A percentile compares a stretch with the other conserved stretches of the same genome.
phyloP scores from a whole-genome alignment of 1,140 invertebrate species.

The Acromyrmex charruanus region DNA sequence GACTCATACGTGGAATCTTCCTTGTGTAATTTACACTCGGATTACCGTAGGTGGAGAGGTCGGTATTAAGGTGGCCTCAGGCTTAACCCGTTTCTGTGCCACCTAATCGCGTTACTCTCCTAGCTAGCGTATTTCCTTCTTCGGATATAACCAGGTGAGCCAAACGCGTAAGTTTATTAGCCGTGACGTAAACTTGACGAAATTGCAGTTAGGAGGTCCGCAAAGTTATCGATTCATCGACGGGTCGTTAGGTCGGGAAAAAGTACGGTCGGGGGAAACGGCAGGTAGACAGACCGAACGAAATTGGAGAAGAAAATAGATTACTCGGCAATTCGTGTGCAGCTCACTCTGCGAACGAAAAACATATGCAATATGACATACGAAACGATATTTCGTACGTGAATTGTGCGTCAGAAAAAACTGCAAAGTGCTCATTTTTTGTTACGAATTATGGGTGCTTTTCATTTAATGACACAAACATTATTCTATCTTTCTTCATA shows the following conservation, averaged over 20 bases:
- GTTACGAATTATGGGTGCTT: not conserved
- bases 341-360: not conserved
- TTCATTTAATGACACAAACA: too few relatives aligned
- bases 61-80: constrained; percentile 30
- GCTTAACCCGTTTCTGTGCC: constrained; percentile 49
- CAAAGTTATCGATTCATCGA: constrained; percentile 42
- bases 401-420: not conserved
- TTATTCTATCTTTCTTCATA: too few relatives aligned
- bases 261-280: constrained; percentile 1
- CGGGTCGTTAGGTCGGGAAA: constrained; percentile 23
- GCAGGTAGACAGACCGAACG: constrained; percentile 1
- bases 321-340: constrained; percentile 17
- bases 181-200: constrained; percentile 30
- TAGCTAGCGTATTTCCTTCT: constrained; percentile 51
- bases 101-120: constrained; percentile 43
- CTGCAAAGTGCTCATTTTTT: not conserved
- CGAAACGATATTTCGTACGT: constrained; percentile 1
- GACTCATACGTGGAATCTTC: not conserved
- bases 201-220: constrained; percentile 53
- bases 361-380: not conserved
- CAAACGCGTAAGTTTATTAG: constrained; percentile 52
- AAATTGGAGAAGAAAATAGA: constrained; percentile 41
- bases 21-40: not conserved
- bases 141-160: constrained; percentile 50
- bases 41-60: not conserved